Base-by-base conservation (phyloP, 2,113 vertebrate species). In the Melanerpes formicivorus region DNA sequence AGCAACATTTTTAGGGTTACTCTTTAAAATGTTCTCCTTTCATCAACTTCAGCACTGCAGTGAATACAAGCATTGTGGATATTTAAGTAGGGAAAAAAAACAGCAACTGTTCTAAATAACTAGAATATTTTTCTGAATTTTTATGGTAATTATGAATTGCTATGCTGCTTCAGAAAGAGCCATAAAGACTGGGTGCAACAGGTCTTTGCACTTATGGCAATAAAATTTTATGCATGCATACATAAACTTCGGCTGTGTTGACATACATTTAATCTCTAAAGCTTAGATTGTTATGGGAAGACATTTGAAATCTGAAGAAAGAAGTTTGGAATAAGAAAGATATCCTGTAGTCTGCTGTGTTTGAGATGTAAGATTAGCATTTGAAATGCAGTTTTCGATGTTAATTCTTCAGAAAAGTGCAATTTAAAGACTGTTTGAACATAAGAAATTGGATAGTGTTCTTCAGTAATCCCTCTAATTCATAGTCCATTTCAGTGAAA, bases 41-140 rank as follows among this genome's bases (percentile, higher is more conserved):
- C 86, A 86, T 82, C 89, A 87, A 18, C 70, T 95, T 94, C 87
- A 90, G 44, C 63, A 50, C 71, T 82, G 81, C 50, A 85, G 29
- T 96, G 90, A 97, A 97, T 97, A 77, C 50, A 76, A 54, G 67
- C 93, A 95, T 97, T 97, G 95, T 96, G 93, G 50, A 76, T 69
- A 77, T 86, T 87, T 78, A 67, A 92, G 73, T 84, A 82, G 70
- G 77, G 67, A 74, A 66, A 59, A 95, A 91, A 92, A 79, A 88
- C 75, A 90, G 50, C 78, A 65, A 80, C 92, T 78, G 87, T 87
- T 96, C 87, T 77, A 91, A 93, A 96, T 97, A 96, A 94, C 88
- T 95, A 92, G 87, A 94, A 96, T 96, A 65, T 87, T 95, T 93
- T 90, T 83, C 60, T 91, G 90, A 96, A 96, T 96, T 90, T 95